Conservation (phyloP, 1,140 invertebrate species). For the Zaprionus capensis region DNA sequence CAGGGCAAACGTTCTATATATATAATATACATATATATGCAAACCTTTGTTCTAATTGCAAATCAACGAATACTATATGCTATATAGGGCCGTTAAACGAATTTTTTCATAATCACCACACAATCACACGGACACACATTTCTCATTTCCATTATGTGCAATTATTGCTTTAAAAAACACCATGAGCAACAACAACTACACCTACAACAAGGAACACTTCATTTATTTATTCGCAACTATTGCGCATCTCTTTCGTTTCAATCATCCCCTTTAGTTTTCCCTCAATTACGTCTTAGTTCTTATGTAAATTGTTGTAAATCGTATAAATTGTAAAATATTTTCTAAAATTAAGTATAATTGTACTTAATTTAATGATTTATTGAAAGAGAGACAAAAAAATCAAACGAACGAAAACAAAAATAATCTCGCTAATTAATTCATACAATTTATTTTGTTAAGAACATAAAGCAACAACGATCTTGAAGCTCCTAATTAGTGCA, state of each 20-base stretch:
- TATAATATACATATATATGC: conserved; percentile 7
- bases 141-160: conserved; percentile 65
- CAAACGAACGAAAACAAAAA: conserved; percentile 22
- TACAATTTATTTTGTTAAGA: conserved; percentile 71
- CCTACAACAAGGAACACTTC: conserved; percentile 30
- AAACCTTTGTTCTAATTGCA: conserved; percentile 57
- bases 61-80: conserved; percentile 71
- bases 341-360: conserved; percentile 77
- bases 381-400: conserved; percentile 42
- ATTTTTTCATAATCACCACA: conserved; percentile 36
- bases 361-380: conserved; percentile 78
- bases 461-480: conserved; percentile 80
- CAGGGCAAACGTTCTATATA: conserved; percentile 51
- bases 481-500: conserved; percentile 80
- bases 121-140: conserved; percentile 35
- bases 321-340: conserved; percentile 74
- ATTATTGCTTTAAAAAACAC: conserved; percentile 70
- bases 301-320: conserved; percentile 78
- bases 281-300: conserved; percentile 63
- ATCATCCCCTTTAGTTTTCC: conserved; percentile 53
- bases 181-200: conserved; percentile 18
- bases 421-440: conserved; percentile 72
- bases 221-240: conserved; percentile 70
- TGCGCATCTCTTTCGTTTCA: conserved; percentile 47
- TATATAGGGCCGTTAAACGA: conserved; percentile 53